Base-by-base conservation (phyloP, 2,888 invertebrate genomes). In the Drosophila differens region DNA sequence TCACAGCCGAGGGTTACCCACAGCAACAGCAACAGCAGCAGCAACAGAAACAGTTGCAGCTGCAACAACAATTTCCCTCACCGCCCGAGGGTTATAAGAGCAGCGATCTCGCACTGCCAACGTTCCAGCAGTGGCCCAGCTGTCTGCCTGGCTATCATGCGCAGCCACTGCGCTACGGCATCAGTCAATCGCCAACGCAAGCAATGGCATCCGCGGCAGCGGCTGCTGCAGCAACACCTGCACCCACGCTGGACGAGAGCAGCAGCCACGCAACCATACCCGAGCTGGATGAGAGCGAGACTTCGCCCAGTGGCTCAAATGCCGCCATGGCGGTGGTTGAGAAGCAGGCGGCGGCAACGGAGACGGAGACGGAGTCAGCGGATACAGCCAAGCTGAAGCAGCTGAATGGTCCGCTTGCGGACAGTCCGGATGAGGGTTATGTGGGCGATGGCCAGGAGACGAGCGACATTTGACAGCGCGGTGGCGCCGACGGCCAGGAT, bases 341-440 rank as follows among this genome's bases (percentile, higher is more conserved):
- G n/a, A 71, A 35, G 55, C 57, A 33, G 39, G 57, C 74, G 66
- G 61, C 79, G 74, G 60, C 79, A 71, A 57, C 74, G 68, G 63
- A 79, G 75, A 64, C 79, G 73, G 63, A 76, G 58, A n/a, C 58
- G 57, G 76, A 76, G 28, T 19, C 78, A 19, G 67, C 67, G 22
- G 65, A 81, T 33, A 55, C 82, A 25, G 80, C 93, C 93, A 82
- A 95, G 93, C 84, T 95, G 94, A 91, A 94, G 80, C 93, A 94
- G 76, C 83, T 94, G 61, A 92, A 92, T 47, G 93, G 93, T 57
- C 94, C 94, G n/a, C 83, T 95, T 85, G 96, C 96, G 25, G 97
- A 97, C 90, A 97, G 97, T 93, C 97, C 97, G 44, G 97, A 97
- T 92, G 97, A 97, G 93, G 97, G 97, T 25, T 97, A 97, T 93